Evolutionary conservation across 2,888 invertebrate genomes (phyloP).

Genomic region (Stenodema calcarata): DNA sequence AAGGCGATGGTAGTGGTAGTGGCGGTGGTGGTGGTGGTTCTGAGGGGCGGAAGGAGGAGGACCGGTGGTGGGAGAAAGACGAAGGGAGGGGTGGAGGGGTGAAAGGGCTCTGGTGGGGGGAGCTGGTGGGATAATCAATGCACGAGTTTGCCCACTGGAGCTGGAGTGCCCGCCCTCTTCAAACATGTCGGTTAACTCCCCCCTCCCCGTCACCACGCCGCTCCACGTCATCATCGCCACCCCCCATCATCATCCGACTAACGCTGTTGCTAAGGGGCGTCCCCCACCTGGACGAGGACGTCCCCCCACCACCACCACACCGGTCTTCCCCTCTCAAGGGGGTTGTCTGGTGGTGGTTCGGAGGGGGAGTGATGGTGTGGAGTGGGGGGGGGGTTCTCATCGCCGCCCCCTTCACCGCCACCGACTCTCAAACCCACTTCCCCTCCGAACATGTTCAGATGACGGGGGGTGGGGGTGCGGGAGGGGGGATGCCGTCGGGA

Average conservation of each 20-base stretch:
- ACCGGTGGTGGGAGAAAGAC: background rate
- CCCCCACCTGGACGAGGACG: background rate
- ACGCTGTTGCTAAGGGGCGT: conserved; percentile 30
- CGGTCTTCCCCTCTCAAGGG: background rate
- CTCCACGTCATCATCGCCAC: too few relatives aligned
- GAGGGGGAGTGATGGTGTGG: background rate
- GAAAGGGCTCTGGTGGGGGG: too few relatives aligned
- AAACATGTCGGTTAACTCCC: conserved; percentile 48
- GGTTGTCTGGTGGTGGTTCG: background rate
- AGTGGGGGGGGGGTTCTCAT: background rate
- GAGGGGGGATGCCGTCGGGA: background rate
- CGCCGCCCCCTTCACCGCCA: too few relatives aligned
- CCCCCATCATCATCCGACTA: too few relatives aligned
- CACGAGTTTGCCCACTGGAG: conserved; percentile 45
- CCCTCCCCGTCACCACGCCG: too few relatives aligned
- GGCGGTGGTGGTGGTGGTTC: background rate
- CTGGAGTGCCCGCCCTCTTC: conserved; percentile 48
- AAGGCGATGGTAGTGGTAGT: background rate
- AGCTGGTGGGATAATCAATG: conserved; percentile 45
- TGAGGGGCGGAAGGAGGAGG: too few relatives aligned
- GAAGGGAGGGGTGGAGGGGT: too few relatives aligned
- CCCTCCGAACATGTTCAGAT: too few relatives aligned
- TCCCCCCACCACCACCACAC: background rate
- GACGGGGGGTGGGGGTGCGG: background rate
- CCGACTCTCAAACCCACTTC: too few relatives aligned